Percentiles rank a stretch among this genome's conserved stretches.
Evolutionary conservation across 2,888 invertebrate species (phyloP).

Genomic region (Ophion slaviceki): DNA sequence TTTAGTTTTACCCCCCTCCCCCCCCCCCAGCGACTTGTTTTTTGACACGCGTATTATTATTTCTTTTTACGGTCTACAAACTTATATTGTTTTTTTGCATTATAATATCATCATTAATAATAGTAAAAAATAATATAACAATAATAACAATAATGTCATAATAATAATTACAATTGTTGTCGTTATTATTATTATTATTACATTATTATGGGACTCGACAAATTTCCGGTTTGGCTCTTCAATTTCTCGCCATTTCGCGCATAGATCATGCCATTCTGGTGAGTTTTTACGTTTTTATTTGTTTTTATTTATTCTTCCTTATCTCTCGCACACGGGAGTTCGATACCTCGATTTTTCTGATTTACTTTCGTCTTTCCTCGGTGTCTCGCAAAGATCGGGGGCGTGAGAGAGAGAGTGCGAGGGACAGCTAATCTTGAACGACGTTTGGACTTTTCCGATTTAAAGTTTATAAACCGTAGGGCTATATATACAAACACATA

Average conservation of each 20-base stretch:
- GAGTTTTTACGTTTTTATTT: background rate
- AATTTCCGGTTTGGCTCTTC: background rate
- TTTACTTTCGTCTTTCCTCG: slow-evolving; percentile 1
- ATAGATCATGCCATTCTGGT: background rate
- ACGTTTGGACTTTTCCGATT: slow-evolving; percentile 62
- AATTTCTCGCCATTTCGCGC: background rate
- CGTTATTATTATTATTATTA: too few species aligned
- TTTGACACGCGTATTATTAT: background rate
- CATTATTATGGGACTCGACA: background rate
- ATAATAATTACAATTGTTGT: background rate
- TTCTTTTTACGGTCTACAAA: background rate
- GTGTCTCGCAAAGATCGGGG: background rate
- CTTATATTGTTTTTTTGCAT: background rate
- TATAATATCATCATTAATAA: background rate
- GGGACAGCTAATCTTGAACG: slow-evolving; percentile 6
- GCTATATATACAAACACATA: background rate
- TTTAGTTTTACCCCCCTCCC: background rate
- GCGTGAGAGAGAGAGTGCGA: background rate
- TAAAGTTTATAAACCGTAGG: slow-evolving; percentile 47
- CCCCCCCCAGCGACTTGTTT: background rate
- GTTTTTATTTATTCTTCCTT: background rate
- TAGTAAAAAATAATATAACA: background rate
- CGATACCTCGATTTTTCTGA: background rate
- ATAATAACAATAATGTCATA: background rate
- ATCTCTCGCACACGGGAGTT: background rate